These are phyloP conservation scores for Trachops cirrhosus DNA, from an alignment of 2,797 vertebrate genomes.

Conservation along the genomic window DNA sequence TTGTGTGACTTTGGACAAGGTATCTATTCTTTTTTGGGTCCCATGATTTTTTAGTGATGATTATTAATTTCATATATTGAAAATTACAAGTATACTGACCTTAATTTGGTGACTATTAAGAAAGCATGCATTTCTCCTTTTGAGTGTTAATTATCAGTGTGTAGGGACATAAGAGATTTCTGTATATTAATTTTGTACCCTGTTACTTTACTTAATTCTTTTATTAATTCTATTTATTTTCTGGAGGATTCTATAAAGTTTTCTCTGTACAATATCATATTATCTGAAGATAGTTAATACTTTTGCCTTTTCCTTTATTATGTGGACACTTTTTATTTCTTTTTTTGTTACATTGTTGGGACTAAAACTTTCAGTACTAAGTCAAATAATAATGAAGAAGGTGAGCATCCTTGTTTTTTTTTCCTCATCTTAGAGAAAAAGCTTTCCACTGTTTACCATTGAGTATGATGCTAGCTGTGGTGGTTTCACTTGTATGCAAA, in stretches of 20 bases:
- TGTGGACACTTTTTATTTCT: neutral
- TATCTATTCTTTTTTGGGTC: neutral
- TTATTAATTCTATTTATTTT: neutral
- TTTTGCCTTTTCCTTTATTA: neutral
- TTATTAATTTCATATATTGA: neutral
- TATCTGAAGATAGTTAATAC: neutral
- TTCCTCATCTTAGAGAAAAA: neutral
- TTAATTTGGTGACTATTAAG: neutral
- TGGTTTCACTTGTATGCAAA: neutral
- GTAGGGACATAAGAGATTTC: neutral
- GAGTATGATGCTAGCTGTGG: neutral
- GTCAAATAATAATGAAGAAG: neutral
- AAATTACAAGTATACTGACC: neutral
- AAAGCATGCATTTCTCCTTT: neutral
- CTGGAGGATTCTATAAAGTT: neutral
- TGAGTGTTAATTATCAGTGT: neutral
- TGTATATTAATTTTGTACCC: neutral
- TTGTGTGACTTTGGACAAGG: neutral
- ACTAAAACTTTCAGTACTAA: neutral
- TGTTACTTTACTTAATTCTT: neutral
- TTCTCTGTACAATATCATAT: neutral
- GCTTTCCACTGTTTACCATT: neutral
- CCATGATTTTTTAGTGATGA: neutral
- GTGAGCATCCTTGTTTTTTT: neutral
- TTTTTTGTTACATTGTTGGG: neutral